phyloP scores from a whole-genome alignment of 23 tunicate genomes.

The Halocynthia roretzi region DNA sequence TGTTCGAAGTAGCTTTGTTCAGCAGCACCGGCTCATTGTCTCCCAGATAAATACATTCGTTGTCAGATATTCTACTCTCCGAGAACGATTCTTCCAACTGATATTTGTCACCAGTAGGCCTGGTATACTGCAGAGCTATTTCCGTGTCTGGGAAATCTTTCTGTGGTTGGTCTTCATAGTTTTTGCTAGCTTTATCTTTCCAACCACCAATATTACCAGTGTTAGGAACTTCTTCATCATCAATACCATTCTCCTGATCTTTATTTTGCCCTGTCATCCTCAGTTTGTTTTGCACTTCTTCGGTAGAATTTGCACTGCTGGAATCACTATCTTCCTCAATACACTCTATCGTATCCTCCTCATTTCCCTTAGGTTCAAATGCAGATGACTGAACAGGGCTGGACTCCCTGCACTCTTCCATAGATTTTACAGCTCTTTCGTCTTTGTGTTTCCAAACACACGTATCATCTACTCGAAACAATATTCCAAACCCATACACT shows the following conservation, averaged over 20 bases:
- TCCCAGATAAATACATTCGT: slow-evolving; percentile 41
- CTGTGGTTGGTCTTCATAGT: not conserved
- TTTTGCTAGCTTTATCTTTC: not conserved
- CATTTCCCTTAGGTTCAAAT: too few species aligned
- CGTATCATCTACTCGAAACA: slow-evolving; percentile 93
- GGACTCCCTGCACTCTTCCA: slow-evolving; percentile 15
- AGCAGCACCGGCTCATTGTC: slow-evolving; percentile 39
- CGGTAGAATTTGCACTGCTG: too few species aligned
- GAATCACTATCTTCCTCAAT: too few species aligned
- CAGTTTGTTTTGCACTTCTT: too few species aligned
- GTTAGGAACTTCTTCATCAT: slow-evolving; percentile 1
- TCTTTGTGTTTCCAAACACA: slow-evolving; percentile 89
- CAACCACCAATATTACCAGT: not conserved
- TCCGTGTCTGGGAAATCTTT: slow-evolving; percentile 11
- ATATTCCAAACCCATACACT: slow-evolving; percentile 85
- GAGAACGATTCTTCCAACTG: not conserved
- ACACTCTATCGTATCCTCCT: too few species aligned
- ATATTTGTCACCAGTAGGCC: not conserved
- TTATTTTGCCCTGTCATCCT: not conserved
- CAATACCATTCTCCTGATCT: slow-evolving; percentile 9
- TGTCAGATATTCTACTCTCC: not conserved
- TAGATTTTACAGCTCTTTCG: slow-evolving; percentile 58
- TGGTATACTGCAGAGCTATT: not conserved
- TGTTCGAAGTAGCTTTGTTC: not conserved
- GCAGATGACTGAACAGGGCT: too few species aligned